Evolutionary conservation across 2,113 vertebrate species (phyloP).

Genomic region (Hippocampus abdominalis): DNA sequence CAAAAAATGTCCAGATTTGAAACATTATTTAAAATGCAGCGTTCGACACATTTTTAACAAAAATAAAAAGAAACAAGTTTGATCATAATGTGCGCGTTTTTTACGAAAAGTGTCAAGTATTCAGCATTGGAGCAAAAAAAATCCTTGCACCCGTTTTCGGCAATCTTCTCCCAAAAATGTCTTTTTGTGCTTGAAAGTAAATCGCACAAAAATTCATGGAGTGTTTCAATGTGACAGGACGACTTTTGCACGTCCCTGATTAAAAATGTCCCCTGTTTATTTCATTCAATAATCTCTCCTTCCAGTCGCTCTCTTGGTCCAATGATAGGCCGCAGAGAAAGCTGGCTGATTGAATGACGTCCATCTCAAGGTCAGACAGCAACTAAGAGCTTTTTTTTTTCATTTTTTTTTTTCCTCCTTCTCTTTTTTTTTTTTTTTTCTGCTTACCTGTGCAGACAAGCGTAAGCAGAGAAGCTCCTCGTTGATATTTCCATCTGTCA

Average conservation of each 20-base stretch:
- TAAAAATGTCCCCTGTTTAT: background rate
- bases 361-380: conserved; percentile 64
- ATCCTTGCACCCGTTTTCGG: too few species aligned
- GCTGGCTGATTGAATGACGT: conserved; percentile 66
- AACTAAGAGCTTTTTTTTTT: conserved; percentile 49
- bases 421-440: conserved; percentile 47
- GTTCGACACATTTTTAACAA: background rate
- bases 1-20: background rate
- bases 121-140: too few species aligned
- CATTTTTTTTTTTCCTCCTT: background rate
- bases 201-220: too few species aligned
- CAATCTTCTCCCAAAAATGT: too few species aligned
- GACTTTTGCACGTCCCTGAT: background rate
- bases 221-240: background rate
- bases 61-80: too few species aligned
- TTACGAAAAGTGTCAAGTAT: too few species aligned
- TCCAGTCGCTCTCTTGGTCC: conserved; percentile 64
- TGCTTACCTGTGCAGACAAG: conserved; percentile 70
- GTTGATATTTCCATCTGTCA: conserved; percentile 61
- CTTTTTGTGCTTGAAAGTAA: too few species aligned
- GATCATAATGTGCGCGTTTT: too few species aligned
- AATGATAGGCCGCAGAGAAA: conserved; percentile 51
- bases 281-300: conserved; percentile 60
- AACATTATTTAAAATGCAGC: background rate
- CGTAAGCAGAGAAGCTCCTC: conserved; percentile 58